Evolutionary conservation across 2,113 vertebrate species (phyloP).

Genomic region (Anas platyrhynchos): DNA sequence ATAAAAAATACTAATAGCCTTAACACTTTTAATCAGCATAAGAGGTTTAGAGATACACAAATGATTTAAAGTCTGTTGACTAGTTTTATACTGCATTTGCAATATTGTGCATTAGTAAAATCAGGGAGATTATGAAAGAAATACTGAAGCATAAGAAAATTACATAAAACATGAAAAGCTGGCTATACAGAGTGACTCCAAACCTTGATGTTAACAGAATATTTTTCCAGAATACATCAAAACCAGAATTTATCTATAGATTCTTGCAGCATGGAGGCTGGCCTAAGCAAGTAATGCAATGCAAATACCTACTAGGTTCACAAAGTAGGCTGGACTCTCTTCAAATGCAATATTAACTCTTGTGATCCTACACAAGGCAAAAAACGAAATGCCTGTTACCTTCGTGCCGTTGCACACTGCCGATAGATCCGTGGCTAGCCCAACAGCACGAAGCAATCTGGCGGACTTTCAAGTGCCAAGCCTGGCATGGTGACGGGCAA

Average conservation of each 20-base stretch:
- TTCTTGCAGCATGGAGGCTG: neutral
- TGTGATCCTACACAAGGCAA: neutral
- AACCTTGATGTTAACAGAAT: neutral
- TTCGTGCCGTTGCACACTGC: neutral
- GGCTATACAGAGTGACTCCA: neutral
- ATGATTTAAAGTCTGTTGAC: conserved; percentile 69
- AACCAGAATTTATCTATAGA: neutral
- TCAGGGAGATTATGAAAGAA: conserved; percentile 66
- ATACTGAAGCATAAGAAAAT: conserved; percentile 54
- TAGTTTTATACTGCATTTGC: conserved; percentile 71
- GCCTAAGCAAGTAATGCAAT: neutral
- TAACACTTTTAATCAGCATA: conserved; percentile 74
- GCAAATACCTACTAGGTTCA: neutral
- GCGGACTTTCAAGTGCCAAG: conserved; percentile 27
- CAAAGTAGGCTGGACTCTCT: neutral
- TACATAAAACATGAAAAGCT: conserved; percentile 55
- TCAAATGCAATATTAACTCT: neutral
- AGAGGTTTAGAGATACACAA: conserved; percentile 73
- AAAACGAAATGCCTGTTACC: neutral
- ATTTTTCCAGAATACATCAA: neutral
- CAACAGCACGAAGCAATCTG: conserved; percentile 17
- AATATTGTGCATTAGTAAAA: conserved; percentile 75
- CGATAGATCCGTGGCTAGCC: neutral
- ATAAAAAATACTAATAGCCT: conserved; percentile 75
- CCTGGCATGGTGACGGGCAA: neutral